A percentile compares a stretch with the other conserved stretches of the same genome.
Conservation (phyloP, 2,113 vertebrate species). For the Ptyas mucosa region DNA sequence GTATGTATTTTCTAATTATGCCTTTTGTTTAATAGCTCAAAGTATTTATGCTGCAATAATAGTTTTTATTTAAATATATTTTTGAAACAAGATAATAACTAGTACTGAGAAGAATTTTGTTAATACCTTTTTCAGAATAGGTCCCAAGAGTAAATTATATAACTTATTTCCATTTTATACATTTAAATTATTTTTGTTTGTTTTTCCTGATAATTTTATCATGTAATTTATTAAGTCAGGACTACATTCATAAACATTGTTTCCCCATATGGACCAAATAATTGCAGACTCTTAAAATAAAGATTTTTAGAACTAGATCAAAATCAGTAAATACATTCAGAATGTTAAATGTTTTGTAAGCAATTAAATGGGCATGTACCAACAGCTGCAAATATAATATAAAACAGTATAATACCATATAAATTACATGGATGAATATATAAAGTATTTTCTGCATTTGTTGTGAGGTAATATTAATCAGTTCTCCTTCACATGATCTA, state of each 20-base stretch:
- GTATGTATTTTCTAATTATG: slow-evolving; percentile 10
- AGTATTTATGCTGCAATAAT: slow-evolving; percentile 29
- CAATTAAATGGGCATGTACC: slow-evolving; percentile 24
- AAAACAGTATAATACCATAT: neutral
- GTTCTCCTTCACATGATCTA: neutral
- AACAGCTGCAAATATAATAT: neutral
- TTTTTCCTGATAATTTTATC: slow-evolving; percentile 50
- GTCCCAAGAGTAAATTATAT: slow-evolving; percentile 40
- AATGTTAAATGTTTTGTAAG: slow-evolving; percentile 43
- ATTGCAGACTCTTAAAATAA: slow-evolving; percentile 45
- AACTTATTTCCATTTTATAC: slow-evolving; percentile 47
- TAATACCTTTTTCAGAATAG: slow-evolving; percentile 41
- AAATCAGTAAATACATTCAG: slow-evolving; percentile 26
- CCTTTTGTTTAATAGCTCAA: slow-evolving; percentile 39
- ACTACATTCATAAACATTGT: slow-evolving; percentile 28
- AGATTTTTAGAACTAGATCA: slow-evolving; percentile 33
- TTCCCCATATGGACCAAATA: slow-evolving; percentile 44
- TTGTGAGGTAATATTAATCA: neutral
- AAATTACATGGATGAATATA: slow-evolving; percentile 2
- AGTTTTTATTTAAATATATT: slow-evolving; percentile 44
- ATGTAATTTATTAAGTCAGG: slow-evolving; percentile 34
- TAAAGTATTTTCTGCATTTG: neutral
- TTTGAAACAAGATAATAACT: slow-evolving; percentile 31
- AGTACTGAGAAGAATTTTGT: slow-evolving; percentile 23
- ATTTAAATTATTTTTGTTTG: slow-evolving; percentile 31